Conservation (phyloP, 2,113 vertebrate genomes). For the Python bivittatus region DNA sequence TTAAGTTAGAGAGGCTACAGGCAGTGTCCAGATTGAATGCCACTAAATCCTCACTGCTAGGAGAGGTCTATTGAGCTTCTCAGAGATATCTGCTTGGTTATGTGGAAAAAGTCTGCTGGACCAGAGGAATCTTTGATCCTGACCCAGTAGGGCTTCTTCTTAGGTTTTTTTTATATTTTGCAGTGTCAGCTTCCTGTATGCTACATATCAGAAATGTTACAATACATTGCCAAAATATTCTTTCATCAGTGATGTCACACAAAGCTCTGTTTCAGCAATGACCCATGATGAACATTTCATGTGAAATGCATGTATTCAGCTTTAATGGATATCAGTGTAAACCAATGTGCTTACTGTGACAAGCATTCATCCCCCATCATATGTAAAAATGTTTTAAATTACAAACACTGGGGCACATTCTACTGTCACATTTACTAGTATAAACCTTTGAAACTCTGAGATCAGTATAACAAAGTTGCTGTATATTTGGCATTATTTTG, state of each 20-base stretch:
- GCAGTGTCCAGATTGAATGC: background rate
- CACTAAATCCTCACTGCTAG: background rate
- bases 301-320: constrained; percentile 25
- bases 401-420: constrained; percentile 63
- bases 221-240: constrained; percentile 37
- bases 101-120: background rate
- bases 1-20: background rate
- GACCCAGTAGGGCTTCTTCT: background rate
- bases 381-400: constrained; percentile 60
- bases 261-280: constrained; percentile 51
- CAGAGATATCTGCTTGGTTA: background rate
- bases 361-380: constrained; percentile 51
- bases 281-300: constrained; percentile 50
- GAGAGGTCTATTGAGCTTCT: background rate
- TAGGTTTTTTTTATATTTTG: background rate
- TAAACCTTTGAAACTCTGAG: constrained; percentile 54
- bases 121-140: background rate
- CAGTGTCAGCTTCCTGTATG: constrained; percentile 32
- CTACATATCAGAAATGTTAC: background rate
- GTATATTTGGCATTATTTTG: constrained; percentile 63
- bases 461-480: constrained; percentile 51
- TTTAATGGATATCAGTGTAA: constrained; percentile 63
- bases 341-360: constrained; percentile 62
- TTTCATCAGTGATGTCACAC: constrained; percentile 48
- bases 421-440: constrained; percentile 51